Evolutionary conservation across 2,113 vertebrate species (phyloP), one percentile per base, ranked within the genome.

Genomic region (Okapia johnstoni): DNA sequence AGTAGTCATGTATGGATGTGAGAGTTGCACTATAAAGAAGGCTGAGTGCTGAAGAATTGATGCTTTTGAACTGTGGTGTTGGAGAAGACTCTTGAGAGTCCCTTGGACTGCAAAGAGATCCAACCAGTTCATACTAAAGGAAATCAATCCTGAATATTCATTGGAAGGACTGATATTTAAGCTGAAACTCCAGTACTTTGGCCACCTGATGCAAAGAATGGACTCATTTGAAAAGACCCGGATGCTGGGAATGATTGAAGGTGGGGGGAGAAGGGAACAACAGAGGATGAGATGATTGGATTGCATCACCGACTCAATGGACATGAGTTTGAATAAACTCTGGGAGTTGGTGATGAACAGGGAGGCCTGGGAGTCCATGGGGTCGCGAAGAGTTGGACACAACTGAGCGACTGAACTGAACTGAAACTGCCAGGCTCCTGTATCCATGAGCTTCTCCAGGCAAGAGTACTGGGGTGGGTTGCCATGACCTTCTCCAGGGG

Each of bases 331-430:
- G 14, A 33, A 30, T 33, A 16, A 33, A 33, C 30, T 63, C 7
- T 0, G 1, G 30, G 30, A 3, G 60, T 33, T 63, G 30, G 30
- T 63, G 15, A 8, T 63, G 60, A 14, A 63, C 60, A 33, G 30
- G 7, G 60, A 63, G 30, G 6, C 30, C 30, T 63, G 60, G 30
- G 2, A 33, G 60, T 33, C 60, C 60, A 17, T 33, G 30, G 60
- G 30, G 30, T 63, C 1, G 0, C 15, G 7, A 61, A 61, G 14
- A 63, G 30, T 33, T 7, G 33, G 60, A 63, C 33, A 33, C 0
- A 16, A 8, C 60, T 63, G 60, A 33, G 30, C 33, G 60, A 33
- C 60, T 63, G 5, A 28, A 60, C 57, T 58, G 57, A 60, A 58
- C 57, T 28, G 60, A 33, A 33, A 33, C 15, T 33, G 60, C 60